Evolutionary conservation across 2,113 vertebrate species (phyloP).

Genomic region (Ageneiosus marmoratus): DNA sequence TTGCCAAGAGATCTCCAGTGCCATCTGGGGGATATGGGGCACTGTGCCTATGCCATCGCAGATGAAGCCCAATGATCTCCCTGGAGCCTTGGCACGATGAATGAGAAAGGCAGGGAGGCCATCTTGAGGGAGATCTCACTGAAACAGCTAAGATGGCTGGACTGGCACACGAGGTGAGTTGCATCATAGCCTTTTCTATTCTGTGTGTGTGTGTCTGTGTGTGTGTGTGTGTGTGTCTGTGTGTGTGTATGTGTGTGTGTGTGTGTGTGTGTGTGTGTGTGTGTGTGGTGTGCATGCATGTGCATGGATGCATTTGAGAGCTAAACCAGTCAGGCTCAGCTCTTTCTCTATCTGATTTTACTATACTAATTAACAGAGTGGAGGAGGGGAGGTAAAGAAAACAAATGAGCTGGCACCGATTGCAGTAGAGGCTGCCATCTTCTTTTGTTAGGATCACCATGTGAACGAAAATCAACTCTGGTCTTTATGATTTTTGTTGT

Average conservation of each 20-base stretch:
- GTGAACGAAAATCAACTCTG: conserved; percentile 2
- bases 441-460: conserved; percentile 62
- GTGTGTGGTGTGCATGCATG: background rate
- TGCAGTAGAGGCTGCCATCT: conserved; percentile 72
- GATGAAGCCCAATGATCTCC: conserved; percentile 64
- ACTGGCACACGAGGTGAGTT: conserved; percentile 74
- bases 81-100: conserved; percentile 60
- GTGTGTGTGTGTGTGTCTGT: conserved; percentile 26
- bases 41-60: conserved; percentile 64
- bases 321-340: conserved; percentile 30
- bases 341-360: conserved; percentile 66
- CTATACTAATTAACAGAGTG: conserved; percentile 73
- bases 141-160: conserved; percentile 77
- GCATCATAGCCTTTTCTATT: conserved; percentile 66
- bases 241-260: background rate
- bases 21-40: conserved; percentile 64
- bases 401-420: conserved; percentile 76
- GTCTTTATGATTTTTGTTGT: conserved; percentile 29
- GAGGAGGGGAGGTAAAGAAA: conserved; percentile 67
- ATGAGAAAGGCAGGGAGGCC: conserved; percentile 64
- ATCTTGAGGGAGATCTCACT: conserved; percentile 73
- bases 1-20: conserved; percentile 62
- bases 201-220: conserved; percentile 7
- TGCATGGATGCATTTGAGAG: conserved; percentile 3
- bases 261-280: too few relatives aligned